phyloP scores from a whole-genome alignment of 2,113 vertebrate species.

The Excalfactoria chinensis region DNA sequence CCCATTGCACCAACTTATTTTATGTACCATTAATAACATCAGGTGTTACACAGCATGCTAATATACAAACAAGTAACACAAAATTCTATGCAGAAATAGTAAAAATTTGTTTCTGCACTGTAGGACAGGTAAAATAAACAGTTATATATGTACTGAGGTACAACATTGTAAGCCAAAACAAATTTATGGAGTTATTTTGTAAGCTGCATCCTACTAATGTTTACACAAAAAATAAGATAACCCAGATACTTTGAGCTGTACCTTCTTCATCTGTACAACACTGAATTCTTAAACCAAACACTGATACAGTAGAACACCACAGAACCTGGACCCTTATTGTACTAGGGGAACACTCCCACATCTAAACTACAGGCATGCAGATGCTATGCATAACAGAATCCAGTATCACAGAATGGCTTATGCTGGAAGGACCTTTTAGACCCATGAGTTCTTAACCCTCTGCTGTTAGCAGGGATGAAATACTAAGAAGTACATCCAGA shows the following conservation, averaged over 20 bases:
- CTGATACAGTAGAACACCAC: not conserved
- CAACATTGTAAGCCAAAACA: not conserved
- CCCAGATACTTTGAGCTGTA: not conserved
- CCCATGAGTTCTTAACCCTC: no score
- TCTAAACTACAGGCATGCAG: not conserved
- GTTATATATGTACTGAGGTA: not conserved
- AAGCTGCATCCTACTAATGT: not conserved
- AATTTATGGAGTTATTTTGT: not conserved
- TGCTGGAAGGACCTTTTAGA: no score
- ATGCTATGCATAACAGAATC: not conserved
- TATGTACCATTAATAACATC: not conserved
- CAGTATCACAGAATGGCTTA: not conserved
- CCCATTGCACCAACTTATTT: not conserved
- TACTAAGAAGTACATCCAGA: not conserved
- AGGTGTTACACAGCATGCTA: not conserved
- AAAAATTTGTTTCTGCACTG: not conserved
- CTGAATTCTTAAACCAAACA: not conserved
- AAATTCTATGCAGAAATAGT: not conserved
- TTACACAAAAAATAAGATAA: not conserved
- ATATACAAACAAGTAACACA: not conserved
- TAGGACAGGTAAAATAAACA: not conserved
- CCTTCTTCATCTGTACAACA: not conserved
- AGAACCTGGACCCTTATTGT: not conserved
- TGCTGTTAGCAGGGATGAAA: no score
- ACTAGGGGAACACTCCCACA: not conserved